Evolutionary conservation across 1,140 invertebrate species (phyloP), one percentile per base, ranked within the genome.

Genomic region (Drosophila jambulina): DNA sequence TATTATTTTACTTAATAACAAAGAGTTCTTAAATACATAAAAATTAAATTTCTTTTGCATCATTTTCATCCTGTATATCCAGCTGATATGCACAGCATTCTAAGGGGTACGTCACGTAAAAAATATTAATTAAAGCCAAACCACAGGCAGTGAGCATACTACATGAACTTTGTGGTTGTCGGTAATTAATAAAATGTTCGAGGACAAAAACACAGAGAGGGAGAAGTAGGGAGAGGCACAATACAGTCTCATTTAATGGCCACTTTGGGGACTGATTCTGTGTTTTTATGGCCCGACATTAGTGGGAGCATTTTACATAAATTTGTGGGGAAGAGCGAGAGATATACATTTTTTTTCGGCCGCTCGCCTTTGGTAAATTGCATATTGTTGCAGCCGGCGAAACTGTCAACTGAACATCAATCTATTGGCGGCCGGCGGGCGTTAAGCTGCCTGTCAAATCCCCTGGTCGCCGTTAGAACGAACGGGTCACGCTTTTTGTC

Each of bases 391-490:
- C 61, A 74, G 56, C 58, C 56, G 67, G 40, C 21, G 65, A 56
- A 67, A 76, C 81, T 85, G 85, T 90, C 85, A 85, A 90, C 86
- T 79, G 86, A 72, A 77, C 86, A 90, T 90, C 85, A 90, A 90
- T 90, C 85, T 85, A 88, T 88, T 78, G 80, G 59, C 65, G 61
- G 63, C 80, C 80, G 38, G 49, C 40, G 45, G 76, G 81, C 81
- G 68, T 76, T 90, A 90, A 85, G 85, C 85, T 76, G 75, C 29
- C 78, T 63, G 38, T 75, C 63, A 84, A 84, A 90, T 78, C 82
- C 79, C 70, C 45, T 60, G 75, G 79, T 53, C 69, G 62, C 67
- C 63, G 56, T 79, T 79, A 74, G 80, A 78, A 78, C 51, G 77
- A 80, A 78, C 51, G 72, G 67, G 68, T 63, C 77, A 78, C 76